These are phyloP conservation scores for Sebastes diaconus DNA, from an alignment of 2,797 vertebrate genomes.

Conservation along the genomic window DNA sequence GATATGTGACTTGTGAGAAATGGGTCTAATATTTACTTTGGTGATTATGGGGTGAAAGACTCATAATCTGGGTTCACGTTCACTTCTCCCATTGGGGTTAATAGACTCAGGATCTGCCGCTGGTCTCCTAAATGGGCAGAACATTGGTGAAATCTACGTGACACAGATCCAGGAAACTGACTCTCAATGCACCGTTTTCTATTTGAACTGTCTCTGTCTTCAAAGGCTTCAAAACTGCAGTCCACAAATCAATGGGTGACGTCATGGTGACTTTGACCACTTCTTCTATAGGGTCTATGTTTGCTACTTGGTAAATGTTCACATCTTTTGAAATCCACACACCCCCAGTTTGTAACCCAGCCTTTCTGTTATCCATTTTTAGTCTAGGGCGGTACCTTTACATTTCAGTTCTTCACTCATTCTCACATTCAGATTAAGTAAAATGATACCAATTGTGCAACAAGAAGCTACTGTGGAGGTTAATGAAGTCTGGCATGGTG, in stretches of 20 bases:
- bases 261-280: background rate
- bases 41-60: too few relatives aligned
- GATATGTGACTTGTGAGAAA: too few relatives aligned
- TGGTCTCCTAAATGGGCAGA: too few relatives aligned
- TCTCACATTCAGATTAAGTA: background rate
- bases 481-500: conserved; percentile 1
- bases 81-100: too few relatives aligned
- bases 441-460: background rate
- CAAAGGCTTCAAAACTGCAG: background rate
- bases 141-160: too few relatives aligned
- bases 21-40: too few relatives aligned
- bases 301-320: background rate
- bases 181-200: too few relatives aligned
- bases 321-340: background rate
- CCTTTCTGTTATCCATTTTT: background rate
- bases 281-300: background rate
- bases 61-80: too few relatives aligned
- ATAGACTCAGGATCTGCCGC: too few relatives aligned
- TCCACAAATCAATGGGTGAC: background rate
- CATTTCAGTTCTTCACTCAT: background rate
- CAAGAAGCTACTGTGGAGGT: background rate
- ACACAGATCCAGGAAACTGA: too few relatives aligned
- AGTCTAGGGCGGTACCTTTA: background rate
- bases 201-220: too few relatives aligned
- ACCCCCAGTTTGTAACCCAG: background rate